phyloP scores from a whole-genome alignment of 2,113 vertebrate genomes.

The Phaethon lepturus region DNA sequence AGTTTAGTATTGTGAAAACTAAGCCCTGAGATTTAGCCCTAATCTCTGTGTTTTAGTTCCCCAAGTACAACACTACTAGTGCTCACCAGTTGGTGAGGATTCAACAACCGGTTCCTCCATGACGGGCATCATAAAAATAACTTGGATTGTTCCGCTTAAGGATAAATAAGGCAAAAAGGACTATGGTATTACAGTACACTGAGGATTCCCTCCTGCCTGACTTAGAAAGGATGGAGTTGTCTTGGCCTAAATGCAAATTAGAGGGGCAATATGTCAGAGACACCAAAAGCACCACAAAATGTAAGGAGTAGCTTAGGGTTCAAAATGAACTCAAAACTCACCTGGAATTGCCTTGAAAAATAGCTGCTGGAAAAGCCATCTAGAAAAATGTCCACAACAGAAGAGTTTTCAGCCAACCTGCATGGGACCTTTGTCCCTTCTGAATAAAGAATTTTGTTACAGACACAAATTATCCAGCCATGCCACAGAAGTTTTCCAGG shows the following conservation, averaged over 20 bases:
- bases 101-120: neutral
- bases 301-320: neutral
- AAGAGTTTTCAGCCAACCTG: neutral
- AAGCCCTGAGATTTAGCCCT: neutral
- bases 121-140: rapidly evolving
- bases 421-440: neutral
- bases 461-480: neutral
- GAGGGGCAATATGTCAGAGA: neutral
- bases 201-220: neutral
- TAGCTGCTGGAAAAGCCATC: neutral
- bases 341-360: neutral
- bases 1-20: neutral
- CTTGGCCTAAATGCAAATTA: neutral
- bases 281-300: neutral
- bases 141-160: neutral
- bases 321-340: neutral
- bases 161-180: neutral
- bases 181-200: neutral
- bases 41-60: neutral
- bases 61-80: neutral
- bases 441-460: neutral
- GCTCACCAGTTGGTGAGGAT: neutral
- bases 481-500: neutral
- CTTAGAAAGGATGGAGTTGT: neutral
- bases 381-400: neutral